Conservation (phyloP, 92 coral and sea anemone species). For the Epizoanthus ramosus region DNA sequence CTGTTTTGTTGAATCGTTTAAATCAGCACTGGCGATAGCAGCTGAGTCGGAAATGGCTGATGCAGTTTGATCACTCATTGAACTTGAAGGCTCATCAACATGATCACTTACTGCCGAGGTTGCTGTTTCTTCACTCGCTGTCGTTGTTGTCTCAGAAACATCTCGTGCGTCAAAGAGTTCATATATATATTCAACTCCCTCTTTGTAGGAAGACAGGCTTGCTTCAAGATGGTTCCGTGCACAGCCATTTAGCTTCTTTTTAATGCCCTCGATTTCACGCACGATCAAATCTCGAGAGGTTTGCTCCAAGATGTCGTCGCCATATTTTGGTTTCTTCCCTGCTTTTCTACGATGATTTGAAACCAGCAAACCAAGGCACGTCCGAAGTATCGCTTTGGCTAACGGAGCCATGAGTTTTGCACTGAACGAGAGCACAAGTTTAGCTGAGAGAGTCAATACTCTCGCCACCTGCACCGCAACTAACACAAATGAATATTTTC, state of each 20-base stretch:
- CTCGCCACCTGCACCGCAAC: too few species aligned
- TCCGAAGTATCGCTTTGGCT: too few species aligned
- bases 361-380: too few species aligned
- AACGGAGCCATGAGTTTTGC: too few species aligned
- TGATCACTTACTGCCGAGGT: not conserved
- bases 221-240: constrained; percentile 11
- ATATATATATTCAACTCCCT: constrained; percentile 4
- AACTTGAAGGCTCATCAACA: not conserved
- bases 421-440: too few species aligned
- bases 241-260: constrained; percentile 33
- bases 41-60: not conserved
- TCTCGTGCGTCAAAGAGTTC: not conserved
- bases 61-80: too few species aligned
- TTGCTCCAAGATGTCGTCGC: constrained; percentile 47
- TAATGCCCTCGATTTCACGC: constrained; percentile 46
- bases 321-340: not conserved
- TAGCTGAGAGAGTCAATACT: too few species aligned
- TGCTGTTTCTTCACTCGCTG: not conserved
- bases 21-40: not conserved
- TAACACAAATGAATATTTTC: too few species aligned
- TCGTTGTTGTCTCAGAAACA: not conserved
- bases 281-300: constrained; percentile 24
- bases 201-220: constrained; percentile 24
- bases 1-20: constrained; percentile 1
- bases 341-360: too few species aligned